Evolutionary conservation across 1,140 invertebrate genomes (phyloP).

Genomic region (Amphibalanus amphitrite): DNA sequence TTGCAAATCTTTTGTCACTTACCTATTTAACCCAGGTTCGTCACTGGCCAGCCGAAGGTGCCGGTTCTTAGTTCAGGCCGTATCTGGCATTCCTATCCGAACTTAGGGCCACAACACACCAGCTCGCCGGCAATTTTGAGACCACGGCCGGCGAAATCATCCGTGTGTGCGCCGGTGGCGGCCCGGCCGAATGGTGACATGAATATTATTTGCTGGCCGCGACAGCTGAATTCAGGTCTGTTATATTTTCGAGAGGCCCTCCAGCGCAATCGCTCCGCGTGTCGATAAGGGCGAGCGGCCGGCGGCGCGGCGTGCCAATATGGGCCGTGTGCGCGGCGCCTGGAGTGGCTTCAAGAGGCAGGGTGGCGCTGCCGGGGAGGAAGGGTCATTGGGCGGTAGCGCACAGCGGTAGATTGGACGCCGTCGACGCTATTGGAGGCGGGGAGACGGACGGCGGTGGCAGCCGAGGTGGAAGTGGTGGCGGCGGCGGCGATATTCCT

Average conservation of each 20-base stretch:
- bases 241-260: slow-evolving; percentile 1
- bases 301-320: neutral
- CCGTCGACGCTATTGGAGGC: neutral
- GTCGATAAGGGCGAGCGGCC: neutral
- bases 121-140: too few species aligned
- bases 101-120: too few species aligned
- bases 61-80: too few species aligned
- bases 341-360: slow-evolving; percentile 1
- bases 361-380: neutral
- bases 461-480: too few species aligned
- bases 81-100: too few species aligned
- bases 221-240: neutral
- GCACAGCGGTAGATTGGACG: neutral
- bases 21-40: too few species aligned
- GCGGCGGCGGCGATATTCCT: too few species aligned
- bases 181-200: neutral
- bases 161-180: too few species aligned
- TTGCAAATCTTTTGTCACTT: too few species aligned
- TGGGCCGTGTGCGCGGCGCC: neutral
- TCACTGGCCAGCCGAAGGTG: too few species aligned
- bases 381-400: neutral
- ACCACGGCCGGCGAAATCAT: neutral
- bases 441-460: too few species aligned
- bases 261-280: neutral
- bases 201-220: neutral